These are phyloP conservation scores for Drosophila willistoni DNA, from an alignment of 1,140 invertebrate species.

Conservation along the genomic window DNA sequence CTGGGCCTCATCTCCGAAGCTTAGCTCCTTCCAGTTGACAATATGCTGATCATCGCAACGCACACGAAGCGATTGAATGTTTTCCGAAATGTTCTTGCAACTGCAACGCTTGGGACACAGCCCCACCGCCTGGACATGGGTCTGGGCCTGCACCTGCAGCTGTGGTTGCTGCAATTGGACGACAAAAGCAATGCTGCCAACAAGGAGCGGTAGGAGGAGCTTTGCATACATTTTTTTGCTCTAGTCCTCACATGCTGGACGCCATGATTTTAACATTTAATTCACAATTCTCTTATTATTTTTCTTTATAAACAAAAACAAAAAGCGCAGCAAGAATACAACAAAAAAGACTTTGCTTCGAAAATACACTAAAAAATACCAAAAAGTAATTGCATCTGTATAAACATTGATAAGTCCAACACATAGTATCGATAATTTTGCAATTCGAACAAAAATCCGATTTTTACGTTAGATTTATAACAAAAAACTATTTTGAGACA, in stretches of 20 bases:
- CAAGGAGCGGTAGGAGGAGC: conserved; percentile 22
- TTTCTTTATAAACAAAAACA: conserved; percentile 21
- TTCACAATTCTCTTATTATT: conserved; percentile 17
- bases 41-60: conserved; percentile 83
- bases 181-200: conserved; percentile 23
- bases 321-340: conserved; percentile 17
- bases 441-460: too few relatives aligned
- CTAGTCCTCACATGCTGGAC: conserved; percentile 24
- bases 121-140: conserved; percentile 23
- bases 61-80: conserved; percentile 82
- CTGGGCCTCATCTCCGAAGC: conserved; percentile 81
- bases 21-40: conserved; percentile 82
- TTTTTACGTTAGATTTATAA: background rate
- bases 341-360: conserved; percentile 10
- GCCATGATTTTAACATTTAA: conserved; percentile 16
- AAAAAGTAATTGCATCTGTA: background rate
- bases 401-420: background rate
- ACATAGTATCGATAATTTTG: background rate
- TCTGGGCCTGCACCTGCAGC: conserved; percentile 14
- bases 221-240: conserved; percentile 11
- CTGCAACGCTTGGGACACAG: conserved; percentile 73
- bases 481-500: background rate
- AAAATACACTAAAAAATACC: conserved; percentile 8
- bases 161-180: conserved; percentile 9
- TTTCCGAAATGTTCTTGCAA: conserved; percentile 72